A percentile compares a stretch with the other conserved stretches of the same genome.
Conservation (phyloP, 2,888 invertebrate genomes). For the Allolobophora icterica region DNA sequence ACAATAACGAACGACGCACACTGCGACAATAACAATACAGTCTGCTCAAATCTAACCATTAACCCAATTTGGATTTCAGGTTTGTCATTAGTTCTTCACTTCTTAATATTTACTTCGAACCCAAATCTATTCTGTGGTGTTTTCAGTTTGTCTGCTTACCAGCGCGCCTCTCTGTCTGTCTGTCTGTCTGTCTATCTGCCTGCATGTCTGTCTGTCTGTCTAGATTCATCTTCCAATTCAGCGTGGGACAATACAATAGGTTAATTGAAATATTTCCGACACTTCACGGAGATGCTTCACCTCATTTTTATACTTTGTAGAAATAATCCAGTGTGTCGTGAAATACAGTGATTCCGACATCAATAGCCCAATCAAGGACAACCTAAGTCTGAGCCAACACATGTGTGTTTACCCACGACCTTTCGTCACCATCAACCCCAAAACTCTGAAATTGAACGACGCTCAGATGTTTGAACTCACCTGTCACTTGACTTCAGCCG, state of each 20-base stretch:
- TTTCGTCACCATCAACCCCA: neutral
- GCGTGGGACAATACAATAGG: no score
- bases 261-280: neutral
- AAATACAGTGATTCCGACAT: neutral
- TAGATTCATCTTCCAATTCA: neutral
- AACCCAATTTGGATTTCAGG: neutral
- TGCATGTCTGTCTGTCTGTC: neutral
- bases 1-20: neutral
- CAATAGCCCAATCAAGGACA: no score
- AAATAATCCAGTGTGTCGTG: neutral
- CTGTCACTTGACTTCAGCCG: neutral
- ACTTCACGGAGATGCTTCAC: neutral
- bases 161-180: neutral
- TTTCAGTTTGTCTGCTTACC: neutral
- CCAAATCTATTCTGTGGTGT: neutral
- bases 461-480: neutral
- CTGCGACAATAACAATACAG: neutral
- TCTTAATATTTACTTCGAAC: neutral
- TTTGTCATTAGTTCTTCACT: neutral
- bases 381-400: neutral
- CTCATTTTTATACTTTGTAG: neutral
- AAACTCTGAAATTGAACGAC: neutral
- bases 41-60: neutral
- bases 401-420: neutral
- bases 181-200: no score